Conservation (phyloP, 2,888 invertebrate genomes). For the Diachrysia chrysitis region DNA sequence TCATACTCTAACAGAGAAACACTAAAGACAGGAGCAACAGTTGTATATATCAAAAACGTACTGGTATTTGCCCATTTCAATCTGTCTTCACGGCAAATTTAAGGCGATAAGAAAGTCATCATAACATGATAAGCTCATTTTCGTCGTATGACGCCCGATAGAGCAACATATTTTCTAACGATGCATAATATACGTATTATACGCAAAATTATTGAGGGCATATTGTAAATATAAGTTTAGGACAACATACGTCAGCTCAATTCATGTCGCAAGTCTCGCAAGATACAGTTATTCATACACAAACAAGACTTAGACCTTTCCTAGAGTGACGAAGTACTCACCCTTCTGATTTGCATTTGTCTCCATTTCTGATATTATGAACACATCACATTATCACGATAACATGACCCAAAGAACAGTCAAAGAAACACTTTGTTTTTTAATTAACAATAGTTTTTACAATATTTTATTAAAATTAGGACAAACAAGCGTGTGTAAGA, state of each 20-base stretch:
- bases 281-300: constrained; percentile 85
- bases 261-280: constrained; percentile 76
- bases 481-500: constrained; percentile 70
- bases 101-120: constrained; percentile 61
- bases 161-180: constrained; percentile 24
- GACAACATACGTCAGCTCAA: constrained; percentile 73
- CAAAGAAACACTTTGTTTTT: constrained; percentile 51
- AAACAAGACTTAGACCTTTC: constrained; percentile 77
- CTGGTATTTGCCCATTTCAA: constrained; percentile 43
- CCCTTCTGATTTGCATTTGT: constrained; percentile 85
- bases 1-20: constrained; percentile 71
- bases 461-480: constrained; percentile 65
- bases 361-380: constrained; percentile 80
- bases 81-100: constrained; percentile 44
- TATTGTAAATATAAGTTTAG: constrained; percentile 49
- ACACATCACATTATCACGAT: constrained; percentile 84
- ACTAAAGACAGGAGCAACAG: constrained; percentile 42
- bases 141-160: constrained; percentile 55
- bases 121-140: constrained; percentile 62
- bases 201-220: constrained; percentile 17
- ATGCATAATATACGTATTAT: background rate
- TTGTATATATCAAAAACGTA: constrained; percentile 46
- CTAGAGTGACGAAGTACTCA: constrained; percentile 71
- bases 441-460: constrained; percentile 48
- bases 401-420: constrained; percentile 54